Evolutionary conservation across 2,797 vertebrate species (phyloP).

Genomic region (Myripristis murdjan): DNA sequence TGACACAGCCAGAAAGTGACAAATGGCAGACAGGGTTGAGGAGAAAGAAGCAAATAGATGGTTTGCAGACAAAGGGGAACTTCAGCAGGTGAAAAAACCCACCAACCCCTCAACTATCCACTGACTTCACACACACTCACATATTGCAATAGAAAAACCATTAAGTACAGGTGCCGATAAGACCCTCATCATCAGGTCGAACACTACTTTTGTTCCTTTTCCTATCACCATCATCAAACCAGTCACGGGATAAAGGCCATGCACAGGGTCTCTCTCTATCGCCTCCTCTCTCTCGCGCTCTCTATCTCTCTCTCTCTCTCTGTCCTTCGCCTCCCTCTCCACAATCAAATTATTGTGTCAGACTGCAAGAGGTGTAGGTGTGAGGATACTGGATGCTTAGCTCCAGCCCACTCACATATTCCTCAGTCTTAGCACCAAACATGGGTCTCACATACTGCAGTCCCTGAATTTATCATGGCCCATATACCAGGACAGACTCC

Average conservation of each 20-base stretch:
- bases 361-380: slow-evolving; percentile 24
- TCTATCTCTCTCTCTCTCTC: neutral
- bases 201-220: slow-evolving; percentile 56
- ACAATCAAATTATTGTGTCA: slow-evolving; percentile 68
- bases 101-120: slow-evolving; percentile 33
- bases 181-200: slow-evolving; percentile 65
- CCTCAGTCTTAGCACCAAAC: slow-evolving; percentile 26
- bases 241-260: neutral
- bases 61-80: slow-evolving; percentile 26
- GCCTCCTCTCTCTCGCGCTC: neutral
- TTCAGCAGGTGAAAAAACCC: slow-evolving; percentile 37
- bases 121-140: slow-evolving; percentile 37
- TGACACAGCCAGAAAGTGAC: slow-evolving; percentile 5
- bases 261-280: neutral
- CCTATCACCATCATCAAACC: slow-evolving; percentile 61
- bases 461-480: slow-evolving; percentile 9
- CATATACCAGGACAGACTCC: slow-evolving; percentile 34
- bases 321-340: slow-evolving; percentile 11
- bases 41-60: slow-evolving; percentile 15
- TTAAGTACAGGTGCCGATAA: slow-evolving; percentile 51
- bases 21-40: slow-evolving; percentile 18
- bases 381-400: slow-evolving; percentile 14
- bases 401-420: slow-evolving; percentile 44
- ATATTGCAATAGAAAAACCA: slow-evolving; percentile 21
- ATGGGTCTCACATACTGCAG: slow-evolving; percentile 25